A percentile compares a stretch with the other conserved stretches of the same genome.
Conservation (phyloP, 2,113 vertebrate genomes). For the Campylomormyrus tamandua region DNA sequence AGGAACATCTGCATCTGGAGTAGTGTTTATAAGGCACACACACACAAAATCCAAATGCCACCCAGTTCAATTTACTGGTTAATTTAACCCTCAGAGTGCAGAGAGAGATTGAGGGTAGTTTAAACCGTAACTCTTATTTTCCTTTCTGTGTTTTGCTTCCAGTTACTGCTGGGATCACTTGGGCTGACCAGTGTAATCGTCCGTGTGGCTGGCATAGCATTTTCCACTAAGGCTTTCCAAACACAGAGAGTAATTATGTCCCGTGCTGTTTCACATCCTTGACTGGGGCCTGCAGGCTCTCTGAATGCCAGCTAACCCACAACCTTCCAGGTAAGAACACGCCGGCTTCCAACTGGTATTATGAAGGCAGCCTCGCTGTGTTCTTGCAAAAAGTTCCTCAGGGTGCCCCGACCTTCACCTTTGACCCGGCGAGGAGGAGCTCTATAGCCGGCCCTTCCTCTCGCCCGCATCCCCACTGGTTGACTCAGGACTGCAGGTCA, state of each 20-base stretch:
- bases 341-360: neutral
- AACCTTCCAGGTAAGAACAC: neutral
- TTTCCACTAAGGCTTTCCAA: constrained; percentile 11
- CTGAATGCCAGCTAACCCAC: neutral
- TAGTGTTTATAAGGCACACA: constrained; percentile 34
- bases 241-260: neutral
- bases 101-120: neutral
- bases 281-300: neutral
- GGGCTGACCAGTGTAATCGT: constrained; percentile 5
- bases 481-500: neutral
- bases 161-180: neutral
- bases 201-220: neutral
- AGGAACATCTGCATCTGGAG: constrained; percentile 33
- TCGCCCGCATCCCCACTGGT: neutral
- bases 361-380: neutral
- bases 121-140: neutral
- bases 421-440: neutral
- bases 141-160: neutral
- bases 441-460: neutral
- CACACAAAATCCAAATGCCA: constrained; percentile 19
- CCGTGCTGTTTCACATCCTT: neutral
- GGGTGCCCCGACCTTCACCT: neutral
- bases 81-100: neutral
- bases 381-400: neutral
- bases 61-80: constrained; percentile 22